phyloP scores from a whole-genome alignment of 2,113 vertebrate genomes.

The Nanorana parkeri region DNA sequence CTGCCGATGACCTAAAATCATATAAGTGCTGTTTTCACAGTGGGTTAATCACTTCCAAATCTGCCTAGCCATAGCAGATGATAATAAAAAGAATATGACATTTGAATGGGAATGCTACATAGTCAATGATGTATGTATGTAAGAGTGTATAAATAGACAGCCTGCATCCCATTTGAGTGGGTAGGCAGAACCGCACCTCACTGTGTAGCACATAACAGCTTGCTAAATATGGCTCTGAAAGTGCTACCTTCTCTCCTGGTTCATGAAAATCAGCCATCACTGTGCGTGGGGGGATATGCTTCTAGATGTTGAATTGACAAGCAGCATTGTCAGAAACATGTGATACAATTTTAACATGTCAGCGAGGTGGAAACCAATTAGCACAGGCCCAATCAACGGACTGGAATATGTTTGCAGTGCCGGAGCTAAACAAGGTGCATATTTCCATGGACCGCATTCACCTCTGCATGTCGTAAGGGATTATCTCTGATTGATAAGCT shows the following conservation, averaged over 20 bases:
- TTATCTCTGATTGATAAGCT: constrained; percentile 65
- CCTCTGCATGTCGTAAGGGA: constrained; percentile 48
- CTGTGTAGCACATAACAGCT: not conserved
- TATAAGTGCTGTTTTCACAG: too few species aligned
- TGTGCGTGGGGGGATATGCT: not conserved
- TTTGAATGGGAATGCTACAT: not conserved
- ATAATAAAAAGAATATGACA: not conserved
- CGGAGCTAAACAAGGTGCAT: constrained; percentile 20
- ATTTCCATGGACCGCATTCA: constrained; percentile 2
- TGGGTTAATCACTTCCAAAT: too few species aligned
- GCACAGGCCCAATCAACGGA: not conserved
- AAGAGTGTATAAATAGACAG: not conserved
- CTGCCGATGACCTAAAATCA: too few species aligned
- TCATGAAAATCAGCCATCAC: constrained; percentile 1
- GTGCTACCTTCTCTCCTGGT: not conserved
- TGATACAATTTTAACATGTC: constrained; percentile 2
- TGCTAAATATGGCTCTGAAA: not conserved
- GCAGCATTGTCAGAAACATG: constrained; percentile 16
- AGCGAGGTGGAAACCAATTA: constrained; percentile 7
- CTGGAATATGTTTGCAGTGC: constrained; percentile 4
- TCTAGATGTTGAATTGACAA: constrained; percentile 3
- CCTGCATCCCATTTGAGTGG: not conserved
- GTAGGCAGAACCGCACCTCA: not conserved
- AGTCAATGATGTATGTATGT: not conserved
- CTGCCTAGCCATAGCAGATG: not conserved